Conservation (phyloP, 2,797 vertebrate genomes). For the Mus caroli region DNA sequence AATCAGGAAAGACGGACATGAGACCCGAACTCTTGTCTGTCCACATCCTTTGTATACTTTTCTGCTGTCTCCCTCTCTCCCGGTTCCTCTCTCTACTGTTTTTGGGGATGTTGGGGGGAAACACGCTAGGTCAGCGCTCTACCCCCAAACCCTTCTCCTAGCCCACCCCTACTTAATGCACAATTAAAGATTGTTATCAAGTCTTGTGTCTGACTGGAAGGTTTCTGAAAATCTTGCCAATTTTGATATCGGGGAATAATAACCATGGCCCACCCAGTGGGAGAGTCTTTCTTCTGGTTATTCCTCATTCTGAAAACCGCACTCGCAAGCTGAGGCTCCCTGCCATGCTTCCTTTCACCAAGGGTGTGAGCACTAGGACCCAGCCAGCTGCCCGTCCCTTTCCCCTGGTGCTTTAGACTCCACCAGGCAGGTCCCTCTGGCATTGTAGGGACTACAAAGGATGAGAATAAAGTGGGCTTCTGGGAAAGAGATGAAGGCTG, state of each 20-base stretch:
- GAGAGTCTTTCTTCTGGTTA: background rate
- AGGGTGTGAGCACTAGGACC: background rate
- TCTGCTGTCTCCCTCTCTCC: background rate
- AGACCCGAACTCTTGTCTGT: background rate
- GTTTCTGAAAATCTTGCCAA: slow-evolving; percentile 24
- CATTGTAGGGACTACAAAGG: background rate
- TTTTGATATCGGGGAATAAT: background rate
- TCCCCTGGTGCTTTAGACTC: background rate
- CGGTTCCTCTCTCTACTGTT: background rate
- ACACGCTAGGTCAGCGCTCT: background rate
- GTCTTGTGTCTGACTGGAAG: background rate
- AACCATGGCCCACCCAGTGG: background rate
- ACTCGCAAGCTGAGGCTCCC: background rate
- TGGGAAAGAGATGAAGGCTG: background rate
- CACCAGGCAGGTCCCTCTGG: background rate
- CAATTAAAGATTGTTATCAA: background rate
- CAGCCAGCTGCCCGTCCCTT: background rate
- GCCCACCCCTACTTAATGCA: background rate
- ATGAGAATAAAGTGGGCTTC: slow-evolving; percentile 10
- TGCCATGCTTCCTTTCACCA: background rate
- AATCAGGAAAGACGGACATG: background rate
- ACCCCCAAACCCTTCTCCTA: background rate
- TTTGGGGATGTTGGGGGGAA: background rate
- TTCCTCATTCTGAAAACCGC: background rate
- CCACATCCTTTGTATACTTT: background rate